Base-by-base conservation (phyloP, 2,797 vertebrate genomes). In the Malacoraja senta region DNA sequence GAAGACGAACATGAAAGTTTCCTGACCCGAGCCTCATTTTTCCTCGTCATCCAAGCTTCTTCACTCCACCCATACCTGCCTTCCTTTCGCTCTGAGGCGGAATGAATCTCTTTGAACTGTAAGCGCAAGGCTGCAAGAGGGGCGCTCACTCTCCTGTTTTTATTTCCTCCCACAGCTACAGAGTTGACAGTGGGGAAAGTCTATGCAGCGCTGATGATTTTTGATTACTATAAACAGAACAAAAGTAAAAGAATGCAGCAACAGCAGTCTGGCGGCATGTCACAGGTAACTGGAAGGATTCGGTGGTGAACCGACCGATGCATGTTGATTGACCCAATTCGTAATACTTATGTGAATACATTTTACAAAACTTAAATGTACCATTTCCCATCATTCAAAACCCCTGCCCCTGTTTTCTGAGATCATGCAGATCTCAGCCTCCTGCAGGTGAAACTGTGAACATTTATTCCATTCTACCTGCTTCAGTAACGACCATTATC, bases 121-220 rank as follows among this genome's bases (percentile, higher is more conserved):
- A 84, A 83, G 44, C 26, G 26, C 19, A 61, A 83, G 2, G 84
- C 63, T 88, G 29, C 83, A 86, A 86, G 29, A 63, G 1, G 13
- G 10, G 83, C 12, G 9, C 21, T 32, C 24, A 26, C 32, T 91
- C 65, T 9, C 21, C 24, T 9, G 6, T n/a, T 9, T 65, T 24
- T 32, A 12, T 92, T 74, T 29, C 71, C 29, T 81, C 93, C 93
- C 93, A 79, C 95, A 99, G 98, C 97, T 1, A 98, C 99, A 93
- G 98, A 99, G 95, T 97, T 99, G 96, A 99, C 98, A 0, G 98
- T 99, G 93, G 98, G 98, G 79, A 99, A 99, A 94, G 98, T 99
- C 83, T 99, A 99, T 0, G 98, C 98, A 0, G 98, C 98, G 0
- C 96, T 99, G 93, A 99, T 99, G 98, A 99, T 99, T 95, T 98